A percentile compares a stretch with the other conserved stretches of the same genome.
These are phyloP conservation scores for Acromyrmex heyeri DNA, from an alignment of 1,140 invertebrate genomes.

Conservation along the genomic window DNA sequence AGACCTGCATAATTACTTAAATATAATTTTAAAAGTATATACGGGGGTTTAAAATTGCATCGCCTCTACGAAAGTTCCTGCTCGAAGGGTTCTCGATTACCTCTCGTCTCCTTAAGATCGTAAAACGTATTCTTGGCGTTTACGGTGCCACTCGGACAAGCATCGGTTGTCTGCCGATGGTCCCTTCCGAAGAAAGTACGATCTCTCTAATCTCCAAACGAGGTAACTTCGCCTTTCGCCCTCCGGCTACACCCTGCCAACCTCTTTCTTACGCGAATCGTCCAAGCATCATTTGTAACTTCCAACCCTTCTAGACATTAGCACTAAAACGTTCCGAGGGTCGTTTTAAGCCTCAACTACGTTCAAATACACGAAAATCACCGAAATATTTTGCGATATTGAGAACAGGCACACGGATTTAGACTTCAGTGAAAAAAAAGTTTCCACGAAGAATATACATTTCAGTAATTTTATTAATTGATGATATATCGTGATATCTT, in stretches of 20 bases:
- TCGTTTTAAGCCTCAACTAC: constrained; percentile 17
- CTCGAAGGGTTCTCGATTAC: constrained; percentile 45
- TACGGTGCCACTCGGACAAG: constrained; percentile 49
- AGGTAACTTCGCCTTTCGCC: constrained; percentile 46
- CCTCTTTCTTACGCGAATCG: constrained; percentile 19
- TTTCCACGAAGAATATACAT: neutral
- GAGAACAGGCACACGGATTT: neutral
- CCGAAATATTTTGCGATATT: neutral
- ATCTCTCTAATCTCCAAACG: constrained; percentile 52
- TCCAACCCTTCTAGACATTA: constrained; percentile 40
- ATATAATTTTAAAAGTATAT: constrained; percentile 64
- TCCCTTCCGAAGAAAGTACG: constrained; percentile 38
- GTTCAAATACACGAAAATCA: neutral
- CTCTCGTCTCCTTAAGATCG: constrained; percentile 18
- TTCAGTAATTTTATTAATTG: neutral
- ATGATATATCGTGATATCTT: neutral
- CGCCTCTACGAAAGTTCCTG: neutral
- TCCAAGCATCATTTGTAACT: constrained; percentile 55
- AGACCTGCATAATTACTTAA: constrained; percentile 62
- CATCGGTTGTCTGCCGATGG: constrained; percentile 35
- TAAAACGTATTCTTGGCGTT: constrained; percentile 62
- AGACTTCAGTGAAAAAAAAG: neutral
- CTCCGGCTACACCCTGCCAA: constrained; percentile 22
- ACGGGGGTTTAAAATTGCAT: constrained; percentile 45
- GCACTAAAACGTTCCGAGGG: constrained; percentile 5